Percentiles rank a stretch among this genome's conserved stretches.
Evolutionary conservation across 2,888 invertebrate genomes (phyloP).

Genomic region (Dastarcus helophoroides): DNA sequence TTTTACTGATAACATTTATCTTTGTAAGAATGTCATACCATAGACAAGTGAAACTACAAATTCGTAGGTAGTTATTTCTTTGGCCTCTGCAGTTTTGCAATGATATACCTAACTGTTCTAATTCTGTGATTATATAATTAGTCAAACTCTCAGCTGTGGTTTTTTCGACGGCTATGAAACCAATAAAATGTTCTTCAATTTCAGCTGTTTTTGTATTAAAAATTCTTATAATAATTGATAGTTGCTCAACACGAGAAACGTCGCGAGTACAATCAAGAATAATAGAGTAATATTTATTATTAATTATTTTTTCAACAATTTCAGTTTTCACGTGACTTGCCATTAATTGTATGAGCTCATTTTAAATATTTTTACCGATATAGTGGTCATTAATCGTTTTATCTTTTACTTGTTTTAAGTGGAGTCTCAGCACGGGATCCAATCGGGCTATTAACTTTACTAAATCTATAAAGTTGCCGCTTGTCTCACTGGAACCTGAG

Average conservation of each 20-base stretch:
- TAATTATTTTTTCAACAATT: conserved; percentile 8
- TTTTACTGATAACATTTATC: background rate
- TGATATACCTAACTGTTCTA: conserved; percentile 8
- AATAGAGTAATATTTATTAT: conserved; percentile 10
- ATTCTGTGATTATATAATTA: conserved; percentile 9
- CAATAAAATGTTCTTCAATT: conserved; percentile 10
- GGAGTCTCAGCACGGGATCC: conserved; percentile 7
- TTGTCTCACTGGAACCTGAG: conserved; percentile 6
- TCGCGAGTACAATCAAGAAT: conserved; percentile 11
- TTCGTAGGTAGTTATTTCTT: conserved; percentile 12
- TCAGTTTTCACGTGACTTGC: conserved; percentile 9
- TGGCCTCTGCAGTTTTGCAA: conserved; percentile 13
- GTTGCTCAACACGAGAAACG: conserved; percentile 8
- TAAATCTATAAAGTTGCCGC: conserved; percentile 7
- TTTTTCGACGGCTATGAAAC: conserved; percentile 10
- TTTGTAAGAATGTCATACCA: conserved; percentile 8
- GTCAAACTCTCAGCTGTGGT: conserved; percentile 11
- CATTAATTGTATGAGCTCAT: conserved; percentile 10
- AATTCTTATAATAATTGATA: conserved; percentile 8
- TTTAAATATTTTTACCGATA: conserved; percentile 9
- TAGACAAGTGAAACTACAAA: conserved; percentile 6
- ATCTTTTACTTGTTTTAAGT: conserved; percentile 6
- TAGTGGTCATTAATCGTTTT: conserved; percentile 6
- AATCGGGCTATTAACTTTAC: conserved; percentile 6
- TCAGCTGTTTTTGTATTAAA: conserved; percentile 6